Conservation (phyloP, 2,888 invertebrate genomes). For the Antheraea yamamai region DNA sequence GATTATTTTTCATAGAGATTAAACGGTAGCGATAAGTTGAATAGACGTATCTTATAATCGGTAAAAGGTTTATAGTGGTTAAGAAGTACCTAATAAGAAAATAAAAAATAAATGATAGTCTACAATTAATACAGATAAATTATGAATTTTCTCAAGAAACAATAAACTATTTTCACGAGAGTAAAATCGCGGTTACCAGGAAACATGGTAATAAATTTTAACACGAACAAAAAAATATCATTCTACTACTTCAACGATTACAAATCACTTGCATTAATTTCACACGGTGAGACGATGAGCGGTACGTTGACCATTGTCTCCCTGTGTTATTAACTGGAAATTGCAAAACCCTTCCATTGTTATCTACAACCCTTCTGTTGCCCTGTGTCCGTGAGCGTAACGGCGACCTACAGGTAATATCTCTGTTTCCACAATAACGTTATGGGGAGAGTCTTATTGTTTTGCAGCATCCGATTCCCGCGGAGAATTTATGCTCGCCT, state of each 20-base stretch:
- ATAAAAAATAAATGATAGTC: too few relatives aligned
- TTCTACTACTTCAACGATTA: background rate
- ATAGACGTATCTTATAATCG: too few relatives aligned
- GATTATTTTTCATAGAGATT: too few relatives aligned
- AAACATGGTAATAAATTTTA: background rate
- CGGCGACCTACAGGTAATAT: slow-evolving; percentile 64
- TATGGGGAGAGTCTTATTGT: slow-evolving; percentile 72
- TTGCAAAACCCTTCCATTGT: slow-evolving; percentile 62
- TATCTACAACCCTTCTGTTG: slow-evolving; percentile 66
- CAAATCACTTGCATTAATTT: slow-evolving; percentile 44
- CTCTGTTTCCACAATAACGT: slow-evolving; percentile 66
- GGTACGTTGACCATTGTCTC: slow-evolving; percentile 72
- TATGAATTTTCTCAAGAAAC: too few relatives aligned
- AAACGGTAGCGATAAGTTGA: too few relatives aligned
- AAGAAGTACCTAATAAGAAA: too few relatives aligned
- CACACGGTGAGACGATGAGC: slow-evolving; percentile 73
- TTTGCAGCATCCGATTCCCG: slow-evolving; percentile 78
- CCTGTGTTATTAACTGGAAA: slow-evolving; percentile 68
- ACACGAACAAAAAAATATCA: background rate
- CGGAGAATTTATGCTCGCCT: slow-evolving; percentile 78
- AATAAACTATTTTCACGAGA: too few relatives aligned
- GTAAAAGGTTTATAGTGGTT: too few relatives aligned
- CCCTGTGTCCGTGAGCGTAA: slow-evolving; percentile 66
- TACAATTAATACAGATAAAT: too few relatives aligned
- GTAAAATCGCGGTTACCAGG: too few relatives aligned